phyloP scores from a whole-genome alignment of 2,113 vertebrate species.

The Sapayoa aenigma region DNA sequence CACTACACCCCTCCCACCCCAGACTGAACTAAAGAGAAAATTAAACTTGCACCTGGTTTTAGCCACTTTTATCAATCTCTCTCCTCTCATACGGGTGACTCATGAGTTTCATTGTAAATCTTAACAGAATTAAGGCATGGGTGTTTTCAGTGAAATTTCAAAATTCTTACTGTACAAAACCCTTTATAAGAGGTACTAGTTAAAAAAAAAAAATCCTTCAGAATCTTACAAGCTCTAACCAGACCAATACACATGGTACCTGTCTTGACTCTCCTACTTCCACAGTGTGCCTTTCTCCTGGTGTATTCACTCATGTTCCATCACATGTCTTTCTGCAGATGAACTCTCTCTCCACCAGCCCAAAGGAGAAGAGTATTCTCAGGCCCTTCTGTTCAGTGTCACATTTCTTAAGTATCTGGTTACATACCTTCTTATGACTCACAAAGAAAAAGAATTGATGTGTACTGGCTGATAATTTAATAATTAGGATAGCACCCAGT shows the following conservation, averaged over 20 bases:
- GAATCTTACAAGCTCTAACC: neutral
- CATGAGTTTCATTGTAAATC: neutral
- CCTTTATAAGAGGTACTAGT: accelerated
- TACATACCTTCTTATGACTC: neutral
- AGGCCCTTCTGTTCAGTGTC: neutral
- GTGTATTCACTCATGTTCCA: neutral
- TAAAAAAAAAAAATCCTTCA: neutral
- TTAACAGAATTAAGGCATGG: neutral
- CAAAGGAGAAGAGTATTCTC: neutral
- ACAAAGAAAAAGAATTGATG: neutral
- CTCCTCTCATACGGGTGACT: neutral
- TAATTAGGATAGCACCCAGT: neutral
- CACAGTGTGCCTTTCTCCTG: neutral
- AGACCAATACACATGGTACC: neutral
- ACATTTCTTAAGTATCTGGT: neutral
- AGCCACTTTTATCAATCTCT: neutral
- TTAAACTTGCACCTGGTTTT: neutral
- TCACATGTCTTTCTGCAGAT: neutral
- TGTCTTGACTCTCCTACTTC: neutral
- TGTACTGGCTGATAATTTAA: neutral
- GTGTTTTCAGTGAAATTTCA: neutral
- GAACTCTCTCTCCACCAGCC: neutral
- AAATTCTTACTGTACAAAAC: neutral
- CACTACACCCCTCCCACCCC: accelerated
- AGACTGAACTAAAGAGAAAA: neutral